Conservation (phyloP, 1,140 invertebrate species). For the Drosophila melanogaster region Release_6_plus_ISO1_MT NC_004354.4:1804001-1804500, state of each 20-base stretch:
- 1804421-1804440: conserved; percentile 46
- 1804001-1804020: conserved; percentile 7
- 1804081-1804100: neutral
- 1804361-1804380: conserved; percentile 2
- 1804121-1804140: conserved; percentile 24
- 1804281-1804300: conserved; percentile 14
- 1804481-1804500: conserved; percentile 14
- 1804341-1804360: neutral
- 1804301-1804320: neutral
- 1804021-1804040: conserved; percentile 4
- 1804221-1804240: conserved; percentile 34
- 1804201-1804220: conserved; percentile 65
- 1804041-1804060: neutral
- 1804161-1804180: neutral
- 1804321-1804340: neutral
- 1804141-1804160: neutral
- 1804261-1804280: conserved; percentile 16
- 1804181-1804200: conserved; percentile 52
- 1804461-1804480: conserved; percentile 7
- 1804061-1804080: neutral
- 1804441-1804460: conserved; percentile 14
- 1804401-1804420: conserved; percentile 68
- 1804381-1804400: conserved; percentile 66
- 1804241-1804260: neutral
- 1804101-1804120: conserved; percentile 9